Evolutionary conservation across 2,113 vertebrate species (phyloP).

Genomic region (Poeciliopsis occidentalis): DNA sequence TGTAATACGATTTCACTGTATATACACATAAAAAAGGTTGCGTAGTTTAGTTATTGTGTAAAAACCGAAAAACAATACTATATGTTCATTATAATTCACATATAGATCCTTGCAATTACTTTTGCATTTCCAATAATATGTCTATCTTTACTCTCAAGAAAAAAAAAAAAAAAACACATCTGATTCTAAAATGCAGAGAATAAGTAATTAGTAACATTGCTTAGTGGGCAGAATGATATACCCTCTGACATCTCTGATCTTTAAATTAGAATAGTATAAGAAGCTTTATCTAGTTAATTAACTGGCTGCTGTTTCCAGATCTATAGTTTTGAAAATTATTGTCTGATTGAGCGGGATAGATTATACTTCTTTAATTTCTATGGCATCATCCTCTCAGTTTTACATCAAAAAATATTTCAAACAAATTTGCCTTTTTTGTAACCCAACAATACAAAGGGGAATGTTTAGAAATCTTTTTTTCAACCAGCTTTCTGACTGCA

Average conservation of each 20-base stretch:
- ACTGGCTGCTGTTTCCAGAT: not conserved
- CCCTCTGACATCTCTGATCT: not conserved
- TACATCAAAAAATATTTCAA: not conserved
- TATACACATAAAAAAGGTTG: too few relatives aligned
- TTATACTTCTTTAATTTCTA: not conserved
- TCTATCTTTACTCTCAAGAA: not conserved
- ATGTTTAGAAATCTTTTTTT: not conserved
- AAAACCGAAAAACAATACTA: too few relatives aligned
- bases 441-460: not conserved
- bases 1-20: too few relatives aligned
- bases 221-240: not conserved
- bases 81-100: not conserved
- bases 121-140: too few relatives aligned
- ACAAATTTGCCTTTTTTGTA: not conserved
- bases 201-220: not conserved
- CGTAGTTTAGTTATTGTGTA: too few relatives aligned
- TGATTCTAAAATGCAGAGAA: not conserved
- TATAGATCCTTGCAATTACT: not conserved
- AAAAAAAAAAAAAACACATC: fast-evolving
- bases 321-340: not conserved
- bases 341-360: not conserved
- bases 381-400: not conserved
- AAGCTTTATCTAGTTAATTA: too few relatives aligned
- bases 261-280: too few relatives aligned
- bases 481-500: not conserved